Evolutionary conservation across 1,140 invertebrate genomes (phyloP).

Genomic region (Sarcophaga bullata): DNA sequence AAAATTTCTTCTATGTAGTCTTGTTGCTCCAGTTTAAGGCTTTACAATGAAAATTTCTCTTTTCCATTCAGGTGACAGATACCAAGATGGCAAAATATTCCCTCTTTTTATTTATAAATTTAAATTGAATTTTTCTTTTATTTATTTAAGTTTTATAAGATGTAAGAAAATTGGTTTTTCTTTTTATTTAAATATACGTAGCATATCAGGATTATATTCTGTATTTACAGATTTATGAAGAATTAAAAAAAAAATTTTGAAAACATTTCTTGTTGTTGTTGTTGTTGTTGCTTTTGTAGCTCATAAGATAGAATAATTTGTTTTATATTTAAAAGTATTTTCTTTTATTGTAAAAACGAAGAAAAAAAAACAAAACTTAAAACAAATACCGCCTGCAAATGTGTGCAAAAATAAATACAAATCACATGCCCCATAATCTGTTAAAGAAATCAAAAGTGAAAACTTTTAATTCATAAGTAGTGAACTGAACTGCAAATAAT

Average conservation of each 20-base stretch:
- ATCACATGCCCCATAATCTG: conserved; percentile 29
- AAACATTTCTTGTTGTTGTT: too few relatives aligned
- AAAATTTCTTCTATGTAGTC: neutral
- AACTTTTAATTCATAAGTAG: conserved; percentile 30
- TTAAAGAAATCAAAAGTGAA: conserved; percentile 35
- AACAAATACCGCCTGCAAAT: neutral
- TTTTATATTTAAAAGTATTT: conserved; percentile 1
- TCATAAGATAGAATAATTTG: neutral
- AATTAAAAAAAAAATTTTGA: neutral
- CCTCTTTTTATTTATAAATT: neutral
- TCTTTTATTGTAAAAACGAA: neutral
- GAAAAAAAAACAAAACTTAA: neutral
- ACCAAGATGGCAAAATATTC: neutral
- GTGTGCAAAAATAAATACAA: neutral
- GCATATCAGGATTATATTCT: neutral
- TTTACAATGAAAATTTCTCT: neutral
- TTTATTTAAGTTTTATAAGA: neutral
- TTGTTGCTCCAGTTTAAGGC: neutral
- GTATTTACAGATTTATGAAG: neutral
- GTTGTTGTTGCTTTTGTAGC: neutral
- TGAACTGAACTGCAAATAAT: conserved; percentile 17
- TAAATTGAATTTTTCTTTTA: neutral
- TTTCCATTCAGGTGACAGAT: neutral
- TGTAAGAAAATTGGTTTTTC: neutral
- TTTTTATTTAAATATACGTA: too few relatives aligned